Evolutionary conservation across 2,113 vertebrate genomes (phyloP).

Genomic region (Atherinomorus stipes): DNA sequence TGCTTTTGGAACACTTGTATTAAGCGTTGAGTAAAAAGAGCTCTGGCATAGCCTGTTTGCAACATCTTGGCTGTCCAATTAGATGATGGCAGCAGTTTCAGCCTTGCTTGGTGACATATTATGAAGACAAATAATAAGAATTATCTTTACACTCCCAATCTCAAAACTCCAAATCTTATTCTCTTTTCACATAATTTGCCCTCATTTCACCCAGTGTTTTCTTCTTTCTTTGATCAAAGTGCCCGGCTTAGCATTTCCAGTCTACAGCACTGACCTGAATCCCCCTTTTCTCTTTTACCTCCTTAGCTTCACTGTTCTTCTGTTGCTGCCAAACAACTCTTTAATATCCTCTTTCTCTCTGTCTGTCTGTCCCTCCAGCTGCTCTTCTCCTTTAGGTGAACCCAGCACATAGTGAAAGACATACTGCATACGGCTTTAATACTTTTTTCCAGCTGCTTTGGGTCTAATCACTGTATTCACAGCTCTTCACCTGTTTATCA

Average conservation of each 20-base stretch:
- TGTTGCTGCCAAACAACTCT: slow-evolving; percentile 52
- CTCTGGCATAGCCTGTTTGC: slow-evolving; percentile 25
- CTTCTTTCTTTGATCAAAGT: slow-evolving; percentile 43
- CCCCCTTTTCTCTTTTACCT: slow-evolving; percentile 55
- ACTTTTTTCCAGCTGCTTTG: slow-evolving; percentile 30
- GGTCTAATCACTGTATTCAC: slow-evolving; percentile 51
- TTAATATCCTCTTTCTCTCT: slow-evolving; percentile 60
- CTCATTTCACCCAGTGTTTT: slow-evolving; percentile 25
- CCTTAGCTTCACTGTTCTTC: slow-evolving; percentile 52
- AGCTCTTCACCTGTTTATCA: slow-evolving; percentile 71
- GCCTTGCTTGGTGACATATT: slow-evolving; percentile 35
- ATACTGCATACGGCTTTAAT: slow-evolving; percentile 28
- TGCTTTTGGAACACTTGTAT: slow-evolving; percentile 21
- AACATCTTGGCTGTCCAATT: slow-evolving; percentile 14
- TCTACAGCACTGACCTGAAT: slow-evolving; percentile 67
- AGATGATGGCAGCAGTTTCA: slow-evolving; percentile 36
- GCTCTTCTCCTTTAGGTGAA: slow-evolving; percentile 52
- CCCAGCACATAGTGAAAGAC: slow-evolving; percentile 14
- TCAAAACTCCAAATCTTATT: slow-evolving; percentile 12
- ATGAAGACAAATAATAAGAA: slow-evolving; percentile 47
- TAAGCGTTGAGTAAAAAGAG: slow-evolving; percentile 10
- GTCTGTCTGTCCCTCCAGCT: slow-evolving; percentile 41
- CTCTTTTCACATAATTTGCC: slow-evolving; percentile 35
- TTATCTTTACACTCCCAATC: slow-evolving; percentile 40
- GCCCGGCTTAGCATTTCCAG: slow-evolving; percentile 44